phyloP scores from a whole-genome alignment of 2,113 vertebrate genomes.

The Arenaria interpres region DNA sequence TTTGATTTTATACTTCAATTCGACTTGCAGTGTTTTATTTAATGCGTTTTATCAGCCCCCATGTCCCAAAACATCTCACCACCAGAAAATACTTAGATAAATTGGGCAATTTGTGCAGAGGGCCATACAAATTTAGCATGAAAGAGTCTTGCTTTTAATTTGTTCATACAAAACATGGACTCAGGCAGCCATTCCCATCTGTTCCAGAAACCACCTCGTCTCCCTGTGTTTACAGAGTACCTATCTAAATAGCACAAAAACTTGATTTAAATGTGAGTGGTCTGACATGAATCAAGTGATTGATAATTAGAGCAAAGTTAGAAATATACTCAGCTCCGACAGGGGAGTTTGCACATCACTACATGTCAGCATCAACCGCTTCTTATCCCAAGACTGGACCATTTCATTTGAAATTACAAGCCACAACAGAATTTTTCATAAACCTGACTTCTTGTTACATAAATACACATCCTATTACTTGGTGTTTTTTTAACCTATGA shows the following conservation, averaged over 20 bases:
- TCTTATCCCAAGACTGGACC: neutral
- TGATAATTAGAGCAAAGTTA: constrained; percentile 52
- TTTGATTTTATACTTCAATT: constrained; percentile 49
- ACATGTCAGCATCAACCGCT: neutral
- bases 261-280: constrained; percentile 36
- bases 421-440: constrained; percentile 2
- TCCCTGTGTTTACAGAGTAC: constrained; percentile 35
- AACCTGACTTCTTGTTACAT: neutral
- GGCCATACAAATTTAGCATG: constrained; percentile 49
- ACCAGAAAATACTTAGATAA: constrained; percentile 47
- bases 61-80: neutral
- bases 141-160: constrained; percentile 57
- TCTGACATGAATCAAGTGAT: constrained; percentile 43
- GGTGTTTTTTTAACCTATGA: neutral
- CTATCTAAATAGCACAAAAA: constrained; percentile 52
- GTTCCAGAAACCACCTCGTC: neutral
- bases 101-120: constrained; percentile 38
- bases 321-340: constrained; percentile 9
- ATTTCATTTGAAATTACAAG: constrained; percentile 15
- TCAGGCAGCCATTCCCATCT: neutral
- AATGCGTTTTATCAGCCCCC: neutral
- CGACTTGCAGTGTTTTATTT: neutral
- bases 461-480: neutral
- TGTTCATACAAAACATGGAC: neutral
- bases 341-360: neutral